These are phyloP conservation scores for Taxidea taxus DNA, from an alignment of 2,113 vertebrate species.

Conservation along the genomic window DNA sequence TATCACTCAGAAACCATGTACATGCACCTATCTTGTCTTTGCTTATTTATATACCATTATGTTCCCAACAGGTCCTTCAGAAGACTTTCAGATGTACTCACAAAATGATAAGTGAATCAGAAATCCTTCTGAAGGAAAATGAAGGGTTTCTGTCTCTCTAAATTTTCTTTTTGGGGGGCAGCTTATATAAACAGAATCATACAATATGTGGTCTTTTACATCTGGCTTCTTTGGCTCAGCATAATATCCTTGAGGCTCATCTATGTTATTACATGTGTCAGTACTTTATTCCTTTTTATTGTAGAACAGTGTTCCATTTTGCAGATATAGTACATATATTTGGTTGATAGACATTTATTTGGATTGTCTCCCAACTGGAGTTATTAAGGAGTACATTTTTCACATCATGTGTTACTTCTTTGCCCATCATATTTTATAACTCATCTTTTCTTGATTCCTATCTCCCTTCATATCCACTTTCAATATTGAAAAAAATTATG, in stretches of 20 bases:
- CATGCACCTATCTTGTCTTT: background rate
- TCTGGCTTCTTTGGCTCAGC: background rate
- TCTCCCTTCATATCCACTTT: background rate
- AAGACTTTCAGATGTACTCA: background rate
- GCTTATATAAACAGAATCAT: background rate
- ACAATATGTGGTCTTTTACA: background rate
- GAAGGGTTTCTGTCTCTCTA: background rate
- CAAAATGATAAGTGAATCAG: background rate
- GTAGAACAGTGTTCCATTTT: background rate
- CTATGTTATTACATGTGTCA: background rate
- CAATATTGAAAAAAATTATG: background rate
- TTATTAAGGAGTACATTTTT: background rate
- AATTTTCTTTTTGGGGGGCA: background rate
- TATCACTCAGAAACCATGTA: background rate
- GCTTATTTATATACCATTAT: background rate
- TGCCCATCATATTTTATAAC: background rate
- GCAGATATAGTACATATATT: background rate
- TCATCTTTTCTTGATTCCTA: background rate
- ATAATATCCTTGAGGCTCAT: background rate
- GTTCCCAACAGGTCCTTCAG: background rate
- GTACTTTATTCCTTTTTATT: background rate
- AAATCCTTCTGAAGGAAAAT: background rate
- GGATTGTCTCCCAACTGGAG: background rate
- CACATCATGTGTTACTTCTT: background rate
- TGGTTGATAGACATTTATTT: background rate